Percentiles rank a stretch among this genome's conserved stretches.
These are phyloP conservation scores for Drosophila ustulata DNA, from an alignment of 2,888 invertebrate species.

Conservation along the genomic window DNA sequence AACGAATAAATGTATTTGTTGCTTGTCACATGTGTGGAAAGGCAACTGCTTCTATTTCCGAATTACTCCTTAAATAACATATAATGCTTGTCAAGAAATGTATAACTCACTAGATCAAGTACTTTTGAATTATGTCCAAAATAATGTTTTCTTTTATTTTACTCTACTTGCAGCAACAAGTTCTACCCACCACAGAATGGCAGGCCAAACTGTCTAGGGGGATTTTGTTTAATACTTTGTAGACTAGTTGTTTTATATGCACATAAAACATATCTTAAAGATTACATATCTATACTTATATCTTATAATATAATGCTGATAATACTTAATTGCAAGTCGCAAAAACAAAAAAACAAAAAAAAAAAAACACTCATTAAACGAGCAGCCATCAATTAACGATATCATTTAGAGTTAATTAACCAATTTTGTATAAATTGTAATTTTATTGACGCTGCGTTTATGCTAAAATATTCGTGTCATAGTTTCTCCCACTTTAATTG, in stretches of 20 bases:
- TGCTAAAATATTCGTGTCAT: conserved; percentile 57
- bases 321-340: conserved; percentile 29
- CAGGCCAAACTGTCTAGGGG: conserved; percentile 80
- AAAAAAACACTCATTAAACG: conserved; percentile 20
- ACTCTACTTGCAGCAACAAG: conserved; percentile 59
- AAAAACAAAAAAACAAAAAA: not conserved
- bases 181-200: conserved; percentile 78
- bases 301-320: conserved; percentile 21
- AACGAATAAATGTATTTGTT: conserved; percentile 9
- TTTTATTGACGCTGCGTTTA: conserved; percentile 49
- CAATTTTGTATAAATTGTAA: conserved; percentile 10
- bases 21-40: conserved; percentile 15
- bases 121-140: not conserved
- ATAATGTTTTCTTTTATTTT: not conserved
- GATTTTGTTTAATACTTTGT: conserved; percentile 51
- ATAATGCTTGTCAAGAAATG: not conserved
- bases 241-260: conserved; percentile 53
- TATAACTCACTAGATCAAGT: conserved; percentile 16
- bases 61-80: not conserved
- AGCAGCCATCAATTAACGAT: conserved; percentile 36
- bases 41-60: conserved; percentile 1
- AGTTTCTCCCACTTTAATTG: conserved; percentile 21
- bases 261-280: conserved; percentile 42
- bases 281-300: conserved; percentile 26
- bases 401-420: conserved; percentile 33